These are phyloP conservation scores for Brachypodius melanocephalos DNA, from an alignment of 2,113 vertebrate species.

Conservation along the genomic window DNA sequence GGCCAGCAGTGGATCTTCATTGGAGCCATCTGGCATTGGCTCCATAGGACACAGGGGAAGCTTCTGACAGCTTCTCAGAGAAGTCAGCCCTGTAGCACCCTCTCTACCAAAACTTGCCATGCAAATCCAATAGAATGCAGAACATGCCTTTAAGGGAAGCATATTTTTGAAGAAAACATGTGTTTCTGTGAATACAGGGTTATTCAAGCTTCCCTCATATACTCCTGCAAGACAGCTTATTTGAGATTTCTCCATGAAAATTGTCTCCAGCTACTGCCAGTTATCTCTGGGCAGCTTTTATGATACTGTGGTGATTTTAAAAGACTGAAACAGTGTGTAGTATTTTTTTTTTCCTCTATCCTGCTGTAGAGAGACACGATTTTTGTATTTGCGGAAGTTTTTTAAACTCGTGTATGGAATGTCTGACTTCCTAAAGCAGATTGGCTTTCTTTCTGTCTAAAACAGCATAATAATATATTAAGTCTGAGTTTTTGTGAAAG, in stretches of 20 bases:
- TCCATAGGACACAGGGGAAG: rapidly evolving
- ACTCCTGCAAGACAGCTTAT: background rate
- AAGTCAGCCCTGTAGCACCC: background rate
- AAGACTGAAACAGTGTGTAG: background rate
- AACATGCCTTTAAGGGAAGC: background rate
- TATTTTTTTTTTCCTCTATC: background rate
- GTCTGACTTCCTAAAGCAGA: background rate
- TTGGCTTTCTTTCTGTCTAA: background rate
- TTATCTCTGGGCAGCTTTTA: background rate
- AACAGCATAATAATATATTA: background rate
- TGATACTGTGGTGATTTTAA: background rate
- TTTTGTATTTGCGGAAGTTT: background rate
- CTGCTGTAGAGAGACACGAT: background rate
- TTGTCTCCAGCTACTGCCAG: background rate
- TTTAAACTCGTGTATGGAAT: background rate
- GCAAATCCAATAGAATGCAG: background rate
- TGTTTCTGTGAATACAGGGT: background rate
- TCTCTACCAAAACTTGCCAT: background rate
- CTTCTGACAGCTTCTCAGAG: background rate
- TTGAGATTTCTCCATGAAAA: background rate
- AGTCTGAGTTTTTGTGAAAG: background rate
- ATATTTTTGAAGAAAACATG: background rate
- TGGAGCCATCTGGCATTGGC: background rate
- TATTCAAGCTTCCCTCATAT: background rate
- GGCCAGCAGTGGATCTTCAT: background rate